Evolutionary conservation across 1,140 invertebrate species (phyloP), one percentile per base, ranked within the genome.

Genomic region (Drosophila carrolli): DNA sequence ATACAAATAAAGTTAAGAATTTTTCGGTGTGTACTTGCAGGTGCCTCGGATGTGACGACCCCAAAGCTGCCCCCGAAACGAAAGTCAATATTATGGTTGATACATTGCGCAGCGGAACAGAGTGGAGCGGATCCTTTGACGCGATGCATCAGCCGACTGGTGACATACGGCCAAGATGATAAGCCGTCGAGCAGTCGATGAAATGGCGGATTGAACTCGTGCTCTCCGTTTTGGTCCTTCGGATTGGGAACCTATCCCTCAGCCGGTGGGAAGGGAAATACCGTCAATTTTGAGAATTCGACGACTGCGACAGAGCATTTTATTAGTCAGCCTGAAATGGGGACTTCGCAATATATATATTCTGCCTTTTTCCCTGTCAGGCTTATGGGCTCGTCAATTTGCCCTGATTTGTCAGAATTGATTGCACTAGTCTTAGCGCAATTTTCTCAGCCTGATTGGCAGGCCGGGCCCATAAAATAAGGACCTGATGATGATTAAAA

Each of bases 51-150:
- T 83, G 79, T 76, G 75, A 83, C 79, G 53, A 83, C 83, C 82
- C 76, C 83, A 88, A 89, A 86, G 84, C 80, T 89, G 72, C 76
- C 61, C 29, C 75, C 50, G 47, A 71, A 88, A 88, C 74, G 72
- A 88, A 88, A 88, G 84, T 88, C 83, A 88, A 88, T 88, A 83
- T 88, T 62, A 88, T 89, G 79, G 75, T 79, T 88, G 83, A 88
- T 88, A 88, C 83, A 88, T 77, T 73, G 75, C 63, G 19, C 51
- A 13, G 38, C 53, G 71, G 56, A 71, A 60, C 75, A 53, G 65
- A 41, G 9, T 27, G 29, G 37, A 70, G 43, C 27, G 71, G 56
- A 77, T 54, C 75, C 75, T 74, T 76, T 88, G 63, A 67, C 41
- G 80, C 61, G 74, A 74, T 82, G 62, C 71, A 74, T 75, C 57